Conservation (phyloP, 1,140 invertebrate genomes). For the Maconellicoccus hirsutus region DNA sequence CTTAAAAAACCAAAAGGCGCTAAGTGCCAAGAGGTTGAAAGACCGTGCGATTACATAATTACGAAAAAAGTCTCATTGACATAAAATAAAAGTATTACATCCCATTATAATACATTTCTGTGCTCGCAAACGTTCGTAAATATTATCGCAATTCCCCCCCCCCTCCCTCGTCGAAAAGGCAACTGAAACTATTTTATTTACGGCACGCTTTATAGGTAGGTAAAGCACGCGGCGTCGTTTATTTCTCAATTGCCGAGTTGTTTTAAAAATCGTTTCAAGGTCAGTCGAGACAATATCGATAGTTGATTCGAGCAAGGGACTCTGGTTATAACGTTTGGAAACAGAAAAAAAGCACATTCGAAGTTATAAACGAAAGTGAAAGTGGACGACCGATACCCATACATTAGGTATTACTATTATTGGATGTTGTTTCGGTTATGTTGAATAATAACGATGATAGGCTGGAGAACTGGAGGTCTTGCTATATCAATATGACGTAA, state of each 20-base stretch:
- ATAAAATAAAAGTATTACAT: too few relatives aligned
- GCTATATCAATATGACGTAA: neutral
- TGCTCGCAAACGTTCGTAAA: neutral
- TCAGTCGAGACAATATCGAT: conserved; percentile 1
- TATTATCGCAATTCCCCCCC: too few relatives aligned
- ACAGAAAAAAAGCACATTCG: neutral
- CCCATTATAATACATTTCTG: too few relatives aligned
- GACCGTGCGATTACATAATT: too few relatives aligned
- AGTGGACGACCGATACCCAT: conserved; percentile 6
- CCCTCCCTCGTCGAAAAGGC: neutral
- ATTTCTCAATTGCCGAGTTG: neutral
- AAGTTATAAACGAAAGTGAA: neutral
- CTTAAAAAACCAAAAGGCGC: too few relatives aligned
- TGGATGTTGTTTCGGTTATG: conserved; percentile 7
- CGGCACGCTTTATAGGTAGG: neutral
- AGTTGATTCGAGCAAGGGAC: neutral
- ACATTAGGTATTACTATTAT: conserved; percentile 10
- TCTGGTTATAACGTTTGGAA: neutral
- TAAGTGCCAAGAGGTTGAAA: too few relatives aligned
- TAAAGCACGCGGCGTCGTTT: neutral
- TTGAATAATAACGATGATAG: conserved; percentile 9
- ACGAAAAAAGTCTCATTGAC: too few relatives aligned
- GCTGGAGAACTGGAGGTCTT: neutral
- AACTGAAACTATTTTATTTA: neutral
- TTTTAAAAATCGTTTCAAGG: neutral